These are phyloP conservation scores for Coracopsis vasa DNA, from an alignment of 2,113 vertebrate species.

Conservation along the genomic window DNA sequence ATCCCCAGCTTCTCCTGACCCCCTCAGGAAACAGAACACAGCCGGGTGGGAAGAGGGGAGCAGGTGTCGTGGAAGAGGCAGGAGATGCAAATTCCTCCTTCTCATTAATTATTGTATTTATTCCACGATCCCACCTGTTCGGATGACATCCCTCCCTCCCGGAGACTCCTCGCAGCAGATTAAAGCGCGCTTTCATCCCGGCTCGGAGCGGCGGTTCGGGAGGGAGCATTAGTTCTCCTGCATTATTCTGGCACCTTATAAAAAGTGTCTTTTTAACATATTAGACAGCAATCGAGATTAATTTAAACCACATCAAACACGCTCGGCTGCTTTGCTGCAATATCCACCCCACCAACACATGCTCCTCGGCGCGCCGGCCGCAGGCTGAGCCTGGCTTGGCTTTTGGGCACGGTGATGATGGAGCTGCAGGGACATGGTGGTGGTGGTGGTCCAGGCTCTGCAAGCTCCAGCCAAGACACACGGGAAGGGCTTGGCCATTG, in stretches of 20 bases:
- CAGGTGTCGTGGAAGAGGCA: neutral
- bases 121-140: slow-evolving; percentile 25
- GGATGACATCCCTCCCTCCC: neutral
- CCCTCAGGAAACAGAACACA: neutral
- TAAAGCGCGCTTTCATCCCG: slow-evolving; percentile 31
- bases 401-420: rapidly evolving
- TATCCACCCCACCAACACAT: rapidly evolving
- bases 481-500: rapidly evolving
- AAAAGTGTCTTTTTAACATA: slow-evolving; percentile 50
- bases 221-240: slow-evolving; percentile 50
- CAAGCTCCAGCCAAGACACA: rapidly evolving
- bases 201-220: neutral
- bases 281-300: slow-evolving; percentile 26
- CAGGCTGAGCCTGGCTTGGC: neutral
- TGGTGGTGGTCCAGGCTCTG: rapidly evolving
- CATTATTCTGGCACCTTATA: slow-evolving; percentile 34
- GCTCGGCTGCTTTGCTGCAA: neutral
- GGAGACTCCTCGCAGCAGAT: slow-evolving; percentile 28
- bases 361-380: rapidly evolving
- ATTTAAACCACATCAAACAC: slow-evolving; percentile 30
- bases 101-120: slow-evolving; percentile 26
- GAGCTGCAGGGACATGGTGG: rapidly evolving
- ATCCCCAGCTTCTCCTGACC: neutral
- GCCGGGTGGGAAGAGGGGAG: neutral
- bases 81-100: neutral